Evolutionary conservation across 1,140 invertebrate genomes (phyloP), one percentile per base, ranked within the genome.

Genomic region (Papilio machaon): DNA sequence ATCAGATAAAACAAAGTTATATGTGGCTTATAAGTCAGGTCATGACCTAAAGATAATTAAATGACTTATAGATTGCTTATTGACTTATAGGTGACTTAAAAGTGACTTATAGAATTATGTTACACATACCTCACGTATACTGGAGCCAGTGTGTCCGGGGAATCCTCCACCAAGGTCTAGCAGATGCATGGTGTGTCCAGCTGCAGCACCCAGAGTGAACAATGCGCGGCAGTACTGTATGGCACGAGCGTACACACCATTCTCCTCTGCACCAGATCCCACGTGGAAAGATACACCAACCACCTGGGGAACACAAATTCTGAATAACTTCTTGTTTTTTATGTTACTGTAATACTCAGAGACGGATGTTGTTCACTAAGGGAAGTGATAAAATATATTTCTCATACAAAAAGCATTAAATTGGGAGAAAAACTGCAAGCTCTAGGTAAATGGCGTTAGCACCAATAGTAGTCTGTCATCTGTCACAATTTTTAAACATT

Each of bases 281-380:
- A 98, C 98, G 89, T 99, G 98, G 92, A 99, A 99, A 82, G 97
- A 97, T 6, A 98, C 96, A 46, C 99, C 99, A 80, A 98, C 95
- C 75, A 99, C 96, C 87, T 95, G 82, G 1, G 0, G 49, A 11
- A 49, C 19, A 81, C 43, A 76, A 52, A 30, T 74, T 13, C 10
- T 52, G 5, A 52, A 7, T 43, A 43, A 43, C 38, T 43, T 43
- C 38, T 43, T 7, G 7, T 43, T 43, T 43, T 43, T 30, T 2
- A 3, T 43, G 38, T 43, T 43, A 30, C 38, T 0, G 38, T 1
- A 1, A 2, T 43, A 43, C 38, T 43, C 38, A 43, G 38, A 43
- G 38, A 2, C 38, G 38, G 38, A 38, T n/a, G n/a, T n/a, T 43
- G 38, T 1, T 43, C 38, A 43, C 38, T 43, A 43, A 43, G 38